Conservation (phyloP, 2,888 invertebrate genomes). For the Myopa testacea region DNA sequence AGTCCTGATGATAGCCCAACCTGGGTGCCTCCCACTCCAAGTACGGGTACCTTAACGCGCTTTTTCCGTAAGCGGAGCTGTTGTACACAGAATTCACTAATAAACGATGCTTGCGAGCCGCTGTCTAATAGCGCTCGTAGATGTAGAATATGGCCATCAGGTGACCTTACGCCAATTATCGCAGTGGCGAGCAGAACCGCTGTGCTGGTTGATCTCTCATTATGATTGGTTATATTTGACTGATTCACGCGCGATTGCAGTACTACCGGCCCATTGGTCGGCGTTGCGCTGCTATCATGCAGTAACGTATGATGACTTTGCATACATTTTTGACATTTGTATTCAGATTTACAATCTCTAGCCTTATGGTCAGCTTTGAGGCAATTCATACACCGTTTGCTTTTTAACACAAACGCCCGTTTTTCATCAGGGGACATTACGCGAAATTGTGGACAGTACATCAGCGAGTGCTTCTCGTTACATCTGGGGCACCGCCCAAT, state of each 20-base stretch:
- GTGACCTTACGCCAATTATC: constrained; percentile 26
- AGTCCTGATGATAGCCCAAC: constrained; percentile 41
- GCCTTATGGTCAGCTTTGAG: constrained; percentile 34
- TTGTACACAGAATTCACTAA: constrained; percentile 44
- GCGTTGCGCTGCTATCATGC: neutral
- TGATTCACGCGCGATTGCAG: constrained; percentile 21
- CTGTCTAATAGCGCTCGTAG: constrained; percentile 39
- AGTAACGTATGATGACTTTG: constrained; percentile 8
- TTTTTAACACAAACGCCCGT: constrained; percentile 23
- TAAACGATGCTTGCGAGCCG: constrained; percentile 41
- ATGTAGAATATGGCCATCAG: constrained; percentile 17
- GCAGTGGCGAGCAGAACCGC: constrained; percentile 16
- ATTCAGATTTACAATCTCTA: constrained; percentile 30
- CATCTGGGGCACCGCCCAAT: too few relatives aligned
- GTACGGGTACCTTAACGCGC: constrained; percentile 26
- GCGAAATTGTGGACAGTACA: too few relatives aligned
- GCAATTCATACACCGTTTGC: constrained; percentile 41
- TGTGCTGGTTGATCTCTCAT: neutral
- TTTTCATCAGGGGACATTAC: constrained; percentile 25
- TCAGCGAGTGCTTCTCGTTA: too few relatives aligned
- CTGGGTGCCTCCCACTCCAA: constrained; percentile 35
- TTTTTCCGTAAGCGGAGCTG: constrained; percentile 40
- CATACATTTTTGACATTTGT: constrained; percentile 32
- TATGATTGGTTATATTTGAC: neutral
- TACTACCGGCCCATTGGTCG: neutral